phyloP scores from a whole-genome alignment of 2,113 vertebrate species.

The Sapajus apella region DNA sequence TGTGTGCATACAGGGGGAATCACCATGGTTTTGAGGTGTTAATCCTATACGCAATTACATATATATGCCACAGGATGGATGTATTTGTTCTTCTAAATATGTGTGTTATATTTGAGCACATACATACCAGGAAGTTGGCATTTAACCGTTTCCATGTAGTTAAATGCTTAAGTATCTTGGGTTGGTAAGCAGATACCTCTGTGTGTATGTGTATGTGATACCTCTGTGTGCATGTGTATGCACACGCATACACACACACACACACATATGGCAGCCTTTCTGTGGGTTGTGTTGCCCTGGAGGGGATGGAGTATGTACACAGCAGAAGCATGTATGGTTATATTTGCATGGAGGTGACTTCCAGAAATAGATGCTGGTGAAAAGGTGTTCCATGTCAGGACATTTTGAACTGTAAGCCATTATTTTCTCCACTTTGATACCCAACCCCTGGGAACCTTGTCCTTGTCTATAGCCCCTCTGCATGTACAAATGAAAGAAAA shows the following conservation, averaged over 20 bases:
- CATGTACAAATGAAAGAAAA: not conserved
- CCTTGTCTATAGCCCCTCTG: not conserved
- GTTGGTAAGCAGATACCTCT: not conserved
- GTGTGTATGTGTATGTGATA: no score
- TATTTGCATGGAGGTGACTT: not conserved
- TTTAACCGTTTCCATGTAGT: not conserved
- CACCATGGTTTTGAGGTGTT: not conserved
- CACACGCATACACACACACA: not conserved
- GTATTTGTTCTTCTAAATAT: not conserved
- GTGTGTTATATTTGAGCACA: not conserved
- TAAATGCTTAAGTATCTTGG: not conserved
- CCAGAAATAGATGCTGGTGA: constrained; percentile 14
- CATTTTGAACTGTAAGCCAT: constrained; percentile 36
- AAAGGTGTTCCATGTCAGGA: constrained; percentile 33
- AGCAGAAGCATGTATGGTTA: not conserved
- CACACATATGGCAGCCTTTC: not conserved
- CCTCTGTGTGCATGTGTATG: not conserved
- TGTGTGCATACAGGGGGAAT: rapidly evolving
- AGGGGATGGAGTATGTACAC: not conserved
- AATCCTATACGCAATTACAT: not conserved
- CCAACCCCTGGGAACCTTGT: not conserved
- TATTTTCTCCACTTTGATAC: constrained; percentile 21
- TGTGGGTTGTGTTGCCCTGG: not conserved
- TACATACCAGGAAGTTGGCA: not conserved
- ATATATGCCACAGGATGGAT: not conserved